Evolutionary conservation across 2,888 invertebrate species (phyloP).

Genomic region (Anthophora plumipes): DNA sequence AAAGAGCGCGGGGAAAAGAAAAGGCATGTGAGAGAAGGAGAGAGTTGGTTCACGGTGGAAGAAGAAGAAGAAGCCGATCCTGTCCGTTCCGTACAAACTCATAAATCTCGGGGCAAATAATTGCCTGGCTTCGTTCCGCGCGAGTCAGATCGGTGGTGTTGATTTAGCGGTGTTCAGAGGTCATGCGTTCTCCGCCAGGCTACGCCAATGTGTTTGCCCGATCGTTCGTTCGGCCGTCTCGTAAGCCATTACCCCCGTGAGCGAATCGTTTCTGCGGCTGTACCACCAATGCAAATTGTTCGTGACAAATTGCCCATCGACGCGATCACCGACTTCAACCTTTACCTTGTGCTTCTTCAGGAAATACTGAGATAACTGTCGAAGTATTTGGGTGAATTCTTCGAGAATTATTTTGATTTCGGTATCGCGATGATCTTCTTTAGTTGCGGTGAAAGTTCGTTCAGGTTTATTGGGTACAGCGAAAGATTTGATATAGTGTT

Average conservation of each 20-base stretch:
- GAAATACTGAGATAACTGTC: not conserved
- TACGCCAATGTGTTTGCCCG: conserved; percentile 57
- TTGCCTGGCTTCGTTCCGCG: conserved; percentile 78
- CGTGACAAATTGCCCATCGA: conserved; percentile 33
- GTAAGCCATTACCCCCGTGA: conserved; percentile 38
- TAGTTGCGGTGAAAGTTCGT: too few species aligned
- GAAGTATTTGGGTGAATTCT: not conserved
- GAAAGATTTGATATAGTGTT: too few species aligned
- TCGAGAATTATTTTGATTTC: not conserved
- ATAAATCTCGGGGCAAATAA: conserved; percentile 84
- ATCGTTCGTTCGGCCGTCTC: conserved; percentile 24
- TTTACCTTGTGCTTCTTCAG: too few species aligned
- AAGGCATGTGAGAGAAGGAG: conserved; percentile 11
- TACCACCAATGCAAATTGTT: conserved; percentile 7
- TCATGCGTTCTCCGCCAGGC: conserved; percentile 62
- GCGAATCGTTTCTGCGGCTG: conserved; percentile 41
- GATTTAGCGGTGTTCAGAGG: conserved; percentile 83
- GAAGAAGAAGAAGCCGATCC: conserved; percentile 63
- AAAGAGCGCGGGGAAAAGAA: conserved; percentile 56
- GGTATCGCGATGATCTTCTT: too few species aligned
- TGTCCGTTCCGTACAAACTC: conserved; percentile 78
- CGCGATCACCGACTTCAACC: not conserved
- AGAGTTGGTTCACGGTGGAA: not conserved
- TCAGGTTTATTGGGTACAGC: too few species aligned
- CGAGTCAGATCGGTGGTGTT: conserved; percentile 80